These are phyloP conservation scores for Neolamprologus variostigma DNA, from an alignment of 2,113 vertebrate species.

Conservation along the genomic window DNA sequence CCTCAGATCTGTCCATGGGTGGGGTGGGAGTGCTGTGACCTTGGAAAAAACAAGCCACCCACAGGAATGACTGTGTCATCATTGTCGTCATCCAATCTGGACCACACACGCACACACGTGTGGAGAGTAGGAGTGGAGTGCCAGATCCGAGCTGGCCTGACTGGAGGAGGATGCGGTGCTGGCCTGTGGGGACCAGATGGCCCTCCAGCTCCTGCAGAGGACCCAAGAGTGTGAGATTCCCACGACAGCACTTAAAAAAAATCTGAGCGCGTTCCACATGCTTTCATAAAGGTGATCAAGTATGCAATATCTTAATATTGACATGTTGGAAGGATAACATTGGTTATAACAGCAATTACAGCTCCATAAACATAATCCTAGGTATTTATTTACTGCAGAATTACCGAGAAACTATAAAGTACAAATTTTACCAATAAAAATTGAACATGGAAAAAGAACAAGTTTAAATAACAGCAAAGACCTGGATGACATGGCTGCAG, in stretches of 20 bases:
- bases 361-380: not conserved
- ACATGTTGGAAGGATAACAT: not conserved
- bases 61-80: conserved; percentile 55
- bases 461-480: not conserved
- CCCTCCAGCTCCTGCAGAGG: conserved; percentile 41
- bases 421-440: not conserved
- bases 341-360: not conserved
- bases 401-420: not conserved
- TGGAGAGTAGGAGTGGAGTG: conserved; percentile 33
- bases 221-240: conserved; percentile 19
- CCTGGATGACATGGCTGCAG: not conserved
- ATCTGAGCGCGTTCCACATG: not conserved
- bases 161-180: conserved; percentile 33
- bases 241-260: not conserved
- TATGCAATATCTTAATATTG: not conserved
- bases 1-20: conserved; percentile 28
- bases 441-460: not conserved
- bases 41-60: conserved; percentile 62
- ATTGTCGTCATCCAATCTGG: conserved; percentile 60
- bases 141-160: conserved; percentile 49
- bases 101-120: conserved; percentile 36
- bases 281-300: not conserved
- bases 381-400: not conserved
- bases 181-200: conserved; percentile 60
- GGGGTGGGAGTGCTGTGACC: conserved; percentile 49